phyloP scores from a whole-genome alignment of 2,888 invertebrate species.

The Brachypterus glaber region DNA sequence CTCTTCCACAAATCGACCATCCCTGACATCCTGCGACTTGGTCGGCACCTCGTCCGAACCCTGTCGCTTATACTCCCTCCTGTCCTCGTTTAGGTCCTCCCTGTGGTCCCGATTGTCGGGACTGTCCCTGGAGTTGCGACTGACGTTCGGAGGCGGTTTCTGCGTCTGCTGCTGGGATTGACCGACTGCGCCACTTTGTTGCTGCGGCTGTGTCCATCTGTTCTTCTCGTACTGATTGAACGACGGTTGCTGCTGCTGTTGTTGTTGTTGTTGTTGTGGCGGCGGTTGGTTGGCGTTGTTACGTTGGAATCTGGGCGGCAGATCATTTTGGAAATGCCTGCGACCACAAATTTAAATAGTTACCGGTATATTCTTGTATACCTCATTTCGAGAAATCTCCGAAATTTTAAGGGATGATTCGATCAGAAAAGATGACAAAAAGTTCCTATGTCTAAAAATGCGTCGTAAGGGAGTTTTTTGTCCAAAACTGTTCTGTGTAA shows the following conservation, averaged over 20 bases:
- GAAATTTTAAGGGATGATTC: too few relatives aligned
- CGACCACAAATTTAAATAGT: too few relatives aligned
- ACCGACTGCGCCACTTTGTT: constrained; percentile 16
- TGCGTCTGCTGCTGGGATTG: constrained; percentile 14
- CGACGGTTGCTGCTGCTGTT: constrained; percentile 20
- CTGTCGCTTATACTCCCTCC: constrained; percentile 33
- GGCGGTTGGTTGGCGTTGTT: constrained; percentile 38
- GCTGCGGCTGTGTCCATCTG: background rate
- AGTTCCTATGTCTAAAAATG: too few relatives aligned
- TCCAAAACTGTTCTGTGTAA: too few relatives aligned
- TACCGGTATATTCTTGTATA: too few relatives aligned
- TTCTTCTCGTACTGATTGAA: too few relatives aligned
- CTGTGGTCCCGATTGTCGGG: constrained; percentile 27
- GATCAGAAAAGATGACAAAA: too few relatives aligned
- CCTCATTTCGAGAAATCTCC: too few relatives aligned
- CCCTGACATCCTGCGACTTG: constrained; percentile 10
- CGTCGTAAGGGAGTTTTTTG: too few relatives aligned
- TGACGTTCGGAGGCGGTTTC: constrained; percentile 15
- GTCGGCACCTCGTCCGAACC: constrained; percentile 33
- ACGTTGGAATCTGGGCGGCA: constrained; percentile 77
- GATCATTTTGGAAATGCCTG: constrained; percentile 70
- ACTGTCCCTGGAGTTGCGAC: constrained; percentile 22
- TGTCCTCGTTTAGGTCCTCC: constrained; percentile 29
- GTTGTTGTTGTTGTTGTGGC: constrained; percentile 29
- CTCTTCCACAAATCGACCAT: too few relatives aligned